Base-by-base conservation (phyloP, 92 coral and sea anemone genomes). In the Palythoa heliodiscus region DNA sequence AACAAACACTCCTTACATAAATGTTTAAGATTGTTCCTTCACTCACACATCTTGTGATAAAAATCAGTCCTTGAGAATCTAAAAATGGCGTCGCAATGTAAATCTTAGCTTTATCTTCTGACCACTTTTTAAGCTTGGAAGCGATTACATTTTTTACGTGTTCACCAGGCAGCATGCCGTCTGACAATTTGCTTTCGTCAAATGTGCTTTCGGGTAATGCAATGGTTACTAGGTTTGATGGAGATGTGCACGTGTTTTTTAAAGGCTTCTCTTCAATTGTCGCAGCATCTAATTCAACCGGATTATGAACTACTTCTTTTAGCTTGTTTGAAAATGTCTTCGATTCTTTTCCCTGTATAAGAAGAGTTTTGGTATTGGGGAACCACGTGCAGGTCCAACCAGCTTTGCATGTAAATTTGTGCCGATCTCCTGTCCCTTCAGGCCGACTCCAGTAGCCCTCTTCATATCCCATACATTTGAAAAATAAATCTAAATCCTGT, bases 381-480 rank as follows among this genome's bases (percentile, higher is more conserved):
- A 11, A 87, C 87, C 90, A 87, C 29, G 90, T 82, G 69, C 87
- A 73, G n/a, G 71, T 79, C 47, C 29, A 78, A 7, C 50, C 38
- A 39, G 54, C 43, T 55, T 20, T 76, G 55, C 70, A 24, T 48
- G 39, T 67, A 24, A 67, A 86, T 70, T 70, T 70, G 80, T 78
- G 75, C 17, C 81, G 70, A 57, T 87, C 57, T 63, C 89, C 89
- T 29, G 25, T 76, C 23, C 86, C 85, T 17, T 40, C 64, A 37
- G 85, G 25, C 22, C 14, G 52, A 57, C 77, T 77, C 84, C 89
- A 78, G n/a, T 14, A 64, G 64, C 73, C 83, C 20, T 71, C 50
- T 43, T 43, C 4, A 43, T 75, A 75, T 11, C 82, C 60, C 9
- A 86, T 52, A 12, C 37, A 72, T 20, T 11, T 15, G 50, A 77